A percentile compares a stretch with the other conserved stretches of the same genome.
These are phyloP conservation scores for Prionailurus viverrinus DNA, from an alignment of 2,113 vertebrate species.

Conservation along the genomic window DNA sequence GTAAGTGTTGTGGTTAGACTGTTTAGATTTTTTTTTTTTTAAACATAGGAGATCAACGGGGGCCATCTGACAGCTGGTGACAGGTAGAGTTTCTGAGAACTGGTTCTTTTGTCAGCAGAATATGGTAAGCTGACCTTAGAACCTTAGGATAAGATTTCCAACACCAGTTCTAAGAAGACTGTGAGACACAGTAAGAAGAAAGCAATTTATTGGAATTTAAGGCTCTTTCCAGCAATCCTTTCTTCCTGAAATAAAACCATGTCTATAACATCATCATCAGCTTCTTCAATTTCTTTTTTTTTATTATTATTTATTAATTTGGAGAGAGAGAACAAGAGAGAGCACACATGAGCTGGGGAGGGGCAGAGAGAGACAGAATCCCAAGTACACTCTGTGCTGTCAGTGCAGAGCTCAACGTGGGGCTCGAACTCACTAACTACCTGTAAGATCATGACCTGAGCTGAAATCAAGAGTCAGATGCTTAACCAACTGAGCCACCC, in stretches of 20 bases:
- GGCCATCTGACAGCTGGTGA: not conserved
- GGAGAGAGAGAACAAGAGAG: no score
- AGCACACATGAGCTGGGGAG: no score
- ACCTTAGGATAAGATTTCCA: not conserved
- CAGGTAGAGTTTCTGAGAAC: not conserved
- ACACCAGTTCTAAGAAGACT: not conserved
- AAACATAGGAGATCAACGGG: accelerated
- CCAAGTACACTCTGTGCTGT: no score
- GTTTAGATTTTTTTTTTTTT: not conserved
- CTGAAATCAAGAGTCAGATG: no score
- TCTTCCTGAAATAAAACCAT: not conserved
- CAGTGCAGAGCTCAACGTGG: no score
- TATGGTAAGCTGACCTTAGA: accelerated
- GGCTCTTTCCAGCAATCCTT: not conserved
- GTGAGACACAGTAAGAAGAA: not conserved
- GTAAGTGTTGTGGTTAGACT: accelerated
- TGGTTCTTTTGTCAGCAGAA: not conserved
- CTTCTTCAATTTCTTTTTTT: not conserved
- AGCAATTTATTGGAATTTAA: not conserved
- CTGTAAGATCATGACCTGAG: no score
- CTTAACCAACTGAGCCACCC: no score
- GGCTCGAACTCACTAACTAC: no score
- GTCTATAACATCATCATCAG: accelerated
- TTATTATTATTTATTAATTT: no score
- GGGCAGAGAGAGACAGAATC: no score